A percentile compares a stretch with the other conserved stretches of the same genome.
These are phyloP conservation scores for Cydia fagiglandana DNA, from an alignment of 1,140 invertebrate species.

Conservation along the genomic window DNA sequence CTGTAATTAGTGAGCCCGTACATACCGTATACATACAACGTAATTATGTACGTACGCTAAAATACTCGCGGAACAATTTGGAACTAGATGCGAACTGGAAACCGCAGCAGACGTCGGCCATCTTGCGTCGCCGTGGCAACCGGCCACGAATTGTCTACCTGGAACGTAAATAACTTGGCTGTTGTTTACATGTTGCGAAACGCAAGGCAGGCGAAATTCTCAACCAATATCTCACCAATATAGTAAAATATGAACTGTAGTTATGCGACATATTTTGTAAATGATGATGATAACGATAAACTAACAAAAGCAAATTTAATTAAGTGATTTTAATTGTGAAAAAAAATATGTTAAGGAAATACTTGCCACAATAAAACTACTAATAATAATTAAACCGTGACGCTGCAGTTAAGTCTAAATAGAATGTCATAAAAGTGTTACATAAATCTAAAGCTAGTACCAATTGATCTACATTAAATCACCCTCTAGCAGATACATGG, in stretches of 20 bases:
- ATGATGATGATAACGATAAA: no score
- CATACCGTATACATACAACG: conserved; percentile 71
- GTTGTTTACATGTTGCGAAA: conserved; percentile 53
- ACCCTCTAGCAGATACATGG: no score
- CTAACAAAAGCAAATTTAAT: background rate
- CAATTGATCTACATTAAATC: no score
- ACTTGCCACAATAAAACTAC: no score
- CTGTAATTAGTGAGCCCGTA: conserved; percentile 72
- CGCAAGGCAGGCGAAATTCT: background rate
- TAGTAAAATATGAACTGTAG: background rate
- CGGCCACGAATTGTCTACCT: conserved; percentile 74
- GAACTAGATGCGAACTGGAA: conserved; percentile 73
- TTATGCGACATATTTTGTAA: background rate
- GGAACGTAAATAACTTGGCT: conserved; percentile 71
- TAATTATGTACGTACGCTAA: conserved; percentile 77
- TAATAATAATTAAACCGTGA: no score
- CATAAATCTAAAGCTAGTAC: no score
- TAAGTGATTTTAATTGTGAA: no score
- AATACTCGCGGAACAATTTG: conserved; percentile 76
- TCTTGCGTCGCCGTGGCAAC: conserved; percentile 74
- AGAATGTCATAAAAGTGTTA: no score
- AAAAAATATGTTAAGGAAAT: no score
- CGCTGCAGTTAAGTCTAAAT: no score
- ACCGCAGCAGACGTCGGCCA: conserved; percentile 73
- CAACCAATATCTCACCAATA: background rate